These are phyloP conservation scores for Paramisgurnus dabryanus DNA, from an alignment of 2,113 vertebrate genomes.

Conservation along the genomic window DNA sequence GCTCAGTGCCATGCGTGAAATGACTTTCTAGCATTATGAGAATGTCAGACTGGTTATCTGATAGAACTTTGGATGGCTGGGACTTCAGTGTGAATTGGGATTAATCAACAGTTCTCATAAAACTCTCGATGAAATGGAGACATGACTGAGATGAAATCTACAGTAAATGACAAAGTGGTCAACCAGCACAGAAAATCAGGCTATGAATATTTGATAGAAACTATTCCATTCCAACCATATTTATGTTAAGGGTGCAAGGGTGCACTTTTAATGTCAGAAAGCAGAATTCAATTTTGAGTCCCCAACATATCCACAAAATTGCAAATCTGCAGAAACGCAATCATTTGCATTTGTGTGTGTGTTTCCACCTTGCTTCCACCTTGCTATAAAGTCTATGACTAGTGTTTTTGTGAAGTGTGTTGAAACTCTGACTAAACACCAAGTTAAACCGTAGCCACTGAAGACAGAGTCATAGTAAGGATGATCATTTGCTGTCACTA, in stretches of 20 bases:
- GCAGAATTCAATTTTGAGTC: neutral
- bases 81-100: conserved; percentile 32
- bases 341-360: too few species aligned
- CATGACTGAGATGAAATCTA: neutral
- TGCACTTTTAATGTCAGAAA: neutral
- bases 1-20: conserved; percentile 64
- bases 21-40: conserved; percentile 56
- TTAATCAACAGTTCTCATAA: conserved; percentile 16
- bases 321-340: too few species aligned
- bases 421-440: too few species aligned
- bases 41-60: conserved; percentile 23
- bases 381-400: too few species aligned
- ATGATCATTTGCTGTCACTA: too few species aligned
- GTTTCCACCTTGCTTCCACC: too few species aligned
- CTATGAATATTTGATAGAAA: conserved; percentile 13
- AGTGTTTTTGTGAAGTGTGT: too few species aligned
- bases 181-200: neutral
- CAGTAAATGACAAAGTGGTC: conserved; percentile 1
- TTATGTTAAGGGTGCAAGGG: neutral
- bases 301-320: neutral
- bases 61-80: conserved; percentile 38
- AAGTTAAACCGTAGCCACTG: too few species aligned
- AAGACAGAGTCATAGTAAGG: too few species aligned
- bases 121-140: conserved; percentile 12
- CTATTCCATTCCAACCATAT: neutral